Conservation (phyloP, 1,140 invertebrate species). For the Heliconius congener region DNA sequence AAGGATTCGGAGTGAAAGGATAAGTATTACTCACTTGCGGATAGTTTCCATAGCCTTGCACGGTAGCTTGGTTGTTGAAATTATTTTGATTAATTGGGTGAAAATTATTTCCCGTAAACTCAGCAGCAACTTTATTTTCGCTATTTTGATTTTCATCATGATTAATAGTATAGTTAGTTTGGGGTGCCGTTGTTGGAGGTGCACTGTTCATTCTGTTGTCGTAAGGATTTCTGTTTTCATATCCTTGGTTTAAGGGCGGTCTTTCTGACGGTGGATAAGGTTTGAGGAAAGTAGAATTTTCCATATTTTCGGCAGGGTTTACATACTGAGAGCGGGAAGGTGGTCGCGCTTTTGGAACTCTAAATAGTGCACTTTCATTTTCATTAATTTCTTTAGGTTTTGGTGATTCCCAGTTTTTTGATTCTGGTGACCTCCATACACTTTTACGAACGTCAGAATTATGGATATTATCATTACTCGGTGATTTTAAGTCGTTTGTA, state of each 20-base stretch:
- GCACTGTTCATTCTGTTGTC: conserved; percentile 61
- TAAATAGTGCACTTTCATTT: conserved; percentile 82
- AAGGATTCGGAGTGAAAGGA: conserved; percentile 74
- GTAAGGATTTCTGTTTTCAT: conserved; percentile 73
- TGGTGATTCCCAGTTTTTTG: conserved; percentile 70
- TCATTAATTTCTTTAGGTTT: conserved; percentile 65
- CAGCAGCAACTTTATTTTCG: conserved; percentile 58
- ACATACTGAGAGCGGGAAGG: conserved; percentile 82
- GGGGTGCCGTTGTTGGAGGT: conserved; percentile 53
- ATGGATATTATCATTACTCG: conserved; percentile 61
- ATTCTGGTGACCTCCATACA: conserved; percentile 77
- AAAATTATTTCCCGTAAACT: conserved; percentile 73
- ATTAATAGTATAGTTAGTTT: conserved; percentile 72
- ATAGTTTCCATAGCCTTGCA: conserved; percentile 79
- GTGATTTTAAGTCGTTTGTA: conserved; percentile 69
- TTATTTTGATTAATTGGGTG: conserved; percentile 67
- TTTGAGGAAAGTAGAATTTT: conserved; percentile 81
- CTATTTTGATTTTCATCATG: conserved; percentile 72
- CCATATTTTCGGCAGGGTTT: conserved; percentile 67
- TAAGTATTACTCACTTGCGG: conserved; percentile 78
- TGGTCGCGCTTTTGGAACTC: conserved; percentile 85
- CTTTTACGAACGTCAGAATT: conserved; percentile 59
- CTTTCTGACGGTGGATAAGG: conserved; percentile 80
- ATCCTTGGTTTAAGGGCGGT: conserved; percentile 61
- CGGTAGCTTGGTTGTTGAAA: conserved; percentile 65